Percentiles rank a stretch among this genome's conserved stretches.
Evolutionary conservation across 2,888 invertebrate species (phyloP).

Genomic region (Scaptomyza cyrtandrae): DNA sequence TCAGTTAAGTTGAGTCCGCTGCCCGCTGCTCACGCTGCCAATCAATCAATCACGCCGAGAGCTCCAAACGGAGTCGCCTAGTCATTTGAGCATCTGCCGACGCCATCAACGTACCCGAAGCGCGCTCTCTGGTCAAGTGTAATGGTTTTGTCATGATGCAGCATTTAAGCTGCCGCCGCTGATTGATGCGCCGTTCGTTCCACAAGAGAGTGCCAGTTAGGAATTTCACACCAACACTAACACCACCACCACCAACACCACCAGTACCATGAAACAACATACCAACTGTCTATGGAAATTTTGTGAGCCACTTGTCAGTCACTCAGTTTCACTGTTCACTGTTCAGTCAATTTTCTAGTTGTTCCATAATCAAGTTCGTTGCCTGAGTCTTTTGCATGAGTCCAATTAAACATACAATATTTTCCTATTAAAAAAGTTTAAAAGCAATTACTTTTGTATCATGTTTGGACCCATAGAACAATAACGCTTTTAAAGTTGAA

Average conservation of each 20-base stretch:
- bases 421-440: too few relatives aligned
- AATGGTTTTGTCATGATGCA: slow-evolving; percentile 83
- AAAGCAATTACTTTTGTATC: too few relatives aligned
- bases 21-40: slow-evolving; percentile 81
- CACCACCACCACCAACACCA: slow-evolving; percentile 21
- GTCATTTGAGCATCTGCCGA: slow-evolving; percentile 80
- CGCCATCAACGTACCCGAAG: slow-evolving; percentile 46
- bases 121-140: slow-evolving; percentile 73
- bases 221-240: slow-evolving; percentile 72
- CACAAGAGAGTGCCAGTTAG: slow-evolving; percentile 67
- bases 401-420: slow-evolving; percentile 4
- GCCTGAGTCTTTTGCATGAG: slow-evolving; percentile 57
- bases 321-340: slow-evolving; percentile 20
- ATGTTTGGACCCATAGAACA: too few relatives aligned
- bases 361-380: slow-evolving; percentile 50
- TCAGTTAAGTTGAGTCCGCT: slow-evolving; percentile 33
- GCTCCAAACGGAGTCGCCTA: slow-evolving; percentile 60
- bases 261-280: background rate
- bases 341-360: slow-evolving; percentile 27
- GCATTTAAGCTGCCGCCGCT: slow-evolving; percentile 80
- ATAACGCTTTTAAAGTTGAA: too few relatives aligned
- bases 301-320: slow-evolving; percentile 48
- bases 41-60: slow-evolving; percentile 78
- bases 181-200: slow-evolving; percentile 71
- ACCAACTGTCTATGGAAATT: slow-evolving; percentile 65